A percentile compares a stretch with the other conserved stretches of the same genome.
Conservation (phyloP, 2,888 invertebrate genomes). For the Andrena fulva region DNA sequence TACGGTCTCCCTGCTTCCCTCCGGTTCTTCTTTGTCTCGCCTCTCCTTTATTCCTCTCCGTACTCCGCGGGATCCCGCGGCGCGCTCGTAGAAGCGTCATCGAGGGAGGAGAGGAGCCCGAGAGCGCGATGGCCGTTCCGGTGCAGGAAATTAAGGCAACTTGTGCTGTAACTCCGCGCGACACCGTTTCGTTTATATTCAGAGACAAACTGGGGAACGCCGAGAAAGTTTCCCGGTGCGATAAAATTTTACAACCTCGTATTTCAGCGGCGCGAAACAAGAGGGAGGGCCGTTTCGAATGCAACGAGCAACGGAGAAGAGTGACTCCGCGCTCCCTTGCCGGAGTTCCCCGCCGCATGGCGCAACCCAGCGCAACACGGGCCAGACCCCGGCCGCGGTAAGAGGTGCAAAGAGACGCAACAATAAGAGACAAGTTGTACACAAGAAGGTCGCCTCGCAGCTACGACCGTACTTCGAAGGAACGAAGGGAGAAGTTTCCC, state of each 20-base stretch:
- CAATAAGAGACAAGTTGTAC: constrained; percentile 59
- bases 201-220: constrained; percentile 52
- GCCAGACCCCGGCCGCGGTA: constrained; percentile 36
- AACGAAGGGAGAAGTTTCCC: constrained; percentile 42
- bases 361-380: constrained; percentile 25
- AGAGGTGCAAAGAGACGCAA: constrained; percentile 53
- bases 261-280: constrained; percentile 46
- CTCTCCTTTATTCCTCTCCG: neutral
- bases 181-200: constrained; percentile 51
- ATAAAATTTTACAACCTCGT: constrained; percentile 60
- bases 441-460: constrained; percentile 32
- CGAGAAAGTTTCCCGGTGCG: constrained; percentile 47
- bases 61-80: neutral
- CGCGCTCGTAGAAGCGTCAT: neutral
- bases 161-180: constrained; percentile 27
- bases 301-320: constrained; percentile 35
- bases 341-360: constrained; percentile 8
- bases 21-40: neutral
- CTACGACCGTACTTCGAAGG: neutral
- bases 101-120: neutral
- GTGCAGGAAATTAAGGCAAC: constrained; percentile 52
- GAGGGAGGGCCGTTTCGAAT: constrained; percentile 30
- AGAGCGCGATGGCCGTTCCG: constrained; percentile 10
- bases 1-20: no score
- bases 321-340: constrained; percentile 22